Conservation (phyloP, 2,113 vertebrate genomes). For the Notothenia coriiceps region DNA sequence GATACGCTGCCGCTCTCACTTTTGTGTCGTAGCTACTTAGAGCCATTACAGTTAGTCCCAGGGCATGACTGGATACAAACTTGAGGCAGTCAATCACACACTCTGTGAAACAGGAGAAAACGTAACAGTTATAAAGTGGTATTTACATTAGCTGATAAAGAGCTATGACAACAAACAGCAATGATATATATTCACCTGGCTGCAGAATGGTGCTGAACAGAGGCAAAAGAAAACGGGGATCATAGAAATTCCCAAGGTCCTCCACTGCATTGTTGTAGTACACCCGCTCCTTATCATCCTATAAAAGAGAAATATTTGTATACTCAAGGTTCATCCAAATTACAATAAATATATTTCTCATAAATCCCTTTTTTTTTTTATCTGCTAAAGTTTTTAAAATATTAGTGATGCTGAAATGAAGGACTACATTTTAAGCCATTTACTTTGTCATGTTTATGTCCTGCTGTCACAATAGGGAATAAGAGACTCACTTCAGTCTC, state of each 20-base stretch:
- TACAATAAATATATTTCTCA: background rate
- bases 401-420: background rate
- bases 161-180: background rate
- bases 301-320: conserved; percentile 27
- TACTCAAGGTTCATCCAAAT: background rate
- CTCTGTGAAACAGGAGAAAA: conserved; percentile 79
- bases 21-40: conserved; percentile 94
- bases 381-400: background rate
- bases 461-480: too few relatives aligned
- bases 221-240: conserved; percentile 93
- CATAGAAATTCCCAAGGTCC: conserved; percentile 85
- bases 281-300: conserved; percentile 81
- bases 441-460: background rate
- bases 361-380: background rate
- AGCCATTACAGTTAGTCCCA: conserved; percentile 88
- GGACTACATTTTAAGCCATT: background rate
- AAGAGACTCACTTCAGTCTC: too few relatives aligned
- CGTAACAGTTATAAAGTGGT: background rate
- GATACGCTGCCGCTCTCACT: conserved; percentile 88
- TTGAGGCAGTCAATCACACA: conserved; percentile 91
- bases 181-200: conserved; percentile 85
- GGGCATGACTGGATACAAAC: conserved; percentile 91
- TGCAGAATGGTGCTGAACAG: conserved; percentile 91
- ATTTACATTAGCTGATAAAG: background rate
- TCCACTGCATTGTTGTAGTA: conserved; percentile 72